Conservation (phyloP, 2,797 vertebrate species). For the Enteromius treurensis region DNA sequence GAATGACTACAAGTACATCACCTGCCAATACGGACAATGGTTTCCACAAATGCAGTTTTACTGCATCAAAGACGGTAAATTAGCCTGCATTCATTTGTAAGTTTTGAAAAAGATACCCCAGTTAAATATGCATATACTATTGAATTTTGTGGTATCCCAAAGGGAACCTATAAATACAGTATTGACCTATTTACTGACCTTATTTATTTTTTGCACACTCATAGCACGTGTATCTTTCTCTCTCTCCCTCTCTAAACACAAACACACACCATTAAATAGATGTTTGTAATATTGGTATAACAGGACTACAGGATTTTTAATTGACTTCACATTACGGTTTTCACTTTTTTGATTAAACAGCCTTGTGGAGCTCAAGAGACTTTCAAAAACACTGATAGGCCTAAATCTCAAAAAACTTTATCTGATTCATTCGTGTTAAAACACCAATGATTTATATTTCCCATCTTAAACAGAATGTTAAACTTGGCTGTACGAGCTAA, state of each 20-base stretch:
- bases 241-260: background rate
- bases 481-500: background rate
- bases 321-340: background rate
- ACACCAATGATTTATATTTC: background rate
- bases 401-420: too few species aligned
- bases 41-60: slow-evolving; percentile 84
- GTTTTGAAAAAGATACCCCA: background rate
- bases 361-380: background rate
- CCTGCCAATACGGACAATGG: slow-evolving; percentile 87
- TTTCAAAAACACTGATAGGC: background rate
- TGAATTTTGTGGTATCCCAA: background rate
- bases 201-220: background rate
- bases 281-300: background rate
- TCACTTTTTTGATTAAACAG: background rate
- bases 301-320: too few species aligned
- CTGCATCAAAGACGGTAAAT: slow-evolving; percentile 82
- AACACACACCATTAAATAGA: background rate
- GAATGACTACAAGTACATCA: slow-evolving; percentile 88
- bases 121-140: background rate
- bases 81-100: background rate
- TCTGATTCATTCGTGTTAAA: background rate
- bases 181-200: background rate
- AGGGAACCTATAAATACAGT: background rate
- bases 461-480: background rate
- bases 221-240: background rate